phyloP scores from a whole-genome alignment of 2,113 vertebrate genomes.

The Pogonocichla stellata region DNA sequence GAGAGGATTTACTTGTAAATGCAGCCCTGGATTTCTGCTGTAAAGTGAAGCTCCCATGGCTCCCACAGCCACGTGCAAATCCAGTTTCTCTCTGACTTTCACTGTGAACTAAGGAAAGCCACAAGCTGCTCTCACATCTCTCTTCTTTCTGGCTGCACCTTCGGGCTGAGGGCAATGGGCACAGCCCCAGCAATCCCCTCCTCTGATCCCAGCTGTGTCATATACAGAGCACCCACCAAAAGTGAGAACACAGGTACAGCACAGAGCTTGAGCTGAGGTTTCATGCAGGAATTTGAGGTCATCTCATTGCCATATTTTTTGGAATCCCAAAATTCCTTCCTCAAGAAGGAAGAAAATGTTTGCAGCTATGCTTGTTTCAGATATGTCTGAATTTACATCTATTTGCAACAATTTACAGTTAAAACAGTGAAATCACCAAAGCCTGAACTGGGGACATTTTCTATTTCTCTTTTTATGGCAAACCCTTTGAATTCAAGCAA shows the following conservation, averaged over 20 bases:
- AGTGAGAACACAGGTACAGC: fast-evolving
- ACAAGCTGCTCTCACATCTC: not conserved
- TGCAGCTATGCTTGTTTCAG: not conserved
- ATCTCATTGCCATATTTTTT: not conserved
- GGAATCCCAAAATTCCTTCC: not conserved
- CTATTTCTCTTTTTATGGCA: not conserved
- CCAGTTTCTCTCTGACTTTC: not conserved
- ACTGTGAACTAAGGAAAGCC: not conserved
- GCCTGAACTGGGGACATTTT: not conserved
- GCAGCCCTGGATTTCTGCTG: not conserved
- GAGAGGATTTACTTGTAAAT: not conserved
- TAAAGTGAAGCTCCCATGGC: fast-evolving
- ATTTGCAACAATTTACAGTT: not conserved
- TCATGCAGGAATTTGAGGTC: not conserved
- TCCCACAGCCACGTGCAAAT: not conserved
- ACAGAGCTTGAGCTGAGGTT: not conserved
- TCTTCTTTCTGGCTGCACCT: fast-evolving
- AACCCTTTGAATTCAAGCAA: not conserved
- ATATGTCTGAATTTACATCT: not conserved
- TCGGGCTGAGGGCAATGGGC: not conserved
- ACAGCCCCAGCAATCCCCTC: not conserved
- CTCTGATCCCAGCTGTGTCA: not conserved
- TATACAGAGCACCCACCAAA: not conserved
- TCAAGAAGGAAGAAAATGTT: not conserved
- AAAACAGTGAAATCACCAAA: not conserved